phyloP scores from a whole-genome alignment of 2,113 vertebrate genomes.

The Zootoca vivipara region DNA sequence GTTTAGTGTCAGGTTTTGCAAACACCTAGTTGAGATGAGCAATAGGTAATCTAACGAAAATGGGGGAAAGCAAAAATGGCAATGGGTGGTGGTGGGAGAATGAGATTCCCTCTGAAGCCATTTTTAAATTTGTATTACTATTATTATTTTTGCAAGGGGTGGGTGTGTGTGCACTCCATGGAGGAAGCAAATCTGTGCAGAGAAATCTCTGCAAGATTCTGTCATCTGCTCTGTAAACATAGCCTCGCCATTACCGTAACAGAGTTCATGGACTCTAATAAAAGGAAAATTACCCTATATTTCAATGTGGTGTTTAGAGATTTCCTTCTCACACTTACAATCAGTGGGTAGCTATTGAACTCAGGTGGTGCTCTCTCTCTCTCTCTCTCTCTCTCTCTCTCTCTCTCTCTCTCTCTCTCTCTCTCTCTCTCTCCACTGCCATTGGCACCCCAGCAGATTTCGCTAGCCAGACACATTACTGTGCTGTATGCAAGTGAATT shows the following conservation, averaged over 20 bases:
- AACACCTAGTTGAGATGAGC: not conserved
- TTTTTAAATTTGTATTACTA: not conserved
- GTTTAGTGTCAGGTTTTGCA: not conserved
- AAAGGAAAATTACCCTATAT: constrained; percentile 65
- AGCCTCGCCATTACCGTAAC: constrained; percentile 43
- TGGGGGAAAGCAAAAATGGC: not conserved
- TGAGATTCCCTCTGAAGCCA: not conserved
- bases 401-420: constrained; percentile 35
- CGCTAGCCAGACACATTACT: constrained; percentile 51
- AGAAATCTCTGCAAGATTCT: constrained; percentile 58
- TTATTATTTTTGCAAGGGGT: not conserved
- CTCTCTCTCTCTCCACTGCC: not conserved
- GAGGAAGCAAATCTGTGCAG: constrained; percentile 41
- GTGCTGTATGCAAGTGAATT: constrained; percentile 57
- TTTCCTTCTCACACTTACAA: constrained; percentile 64
- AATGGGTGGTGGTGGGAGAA: rapidly evolving
- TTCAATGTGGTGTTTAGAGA: constrained; percentile 56
- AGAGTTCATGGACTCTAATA: constrained; percentile 65
- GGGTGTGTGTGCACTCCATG: constrained; percentile 12
- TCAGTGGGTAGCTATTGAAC: constrained; percentile 65
- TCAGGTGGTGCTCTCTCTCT: constrained; percentile 44
- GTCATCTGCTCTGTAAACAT: constrained; percentile 46
- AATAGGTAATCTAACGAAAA: not conserved
- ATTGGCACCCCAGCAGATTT: constrained; percentile 32
- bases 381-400: not conserved